These are phyloP conservation scores for Apogon talboti DNA, from an alignment of 2,797 vertebrate genomes.

Conservation along the genomic window DNA sequence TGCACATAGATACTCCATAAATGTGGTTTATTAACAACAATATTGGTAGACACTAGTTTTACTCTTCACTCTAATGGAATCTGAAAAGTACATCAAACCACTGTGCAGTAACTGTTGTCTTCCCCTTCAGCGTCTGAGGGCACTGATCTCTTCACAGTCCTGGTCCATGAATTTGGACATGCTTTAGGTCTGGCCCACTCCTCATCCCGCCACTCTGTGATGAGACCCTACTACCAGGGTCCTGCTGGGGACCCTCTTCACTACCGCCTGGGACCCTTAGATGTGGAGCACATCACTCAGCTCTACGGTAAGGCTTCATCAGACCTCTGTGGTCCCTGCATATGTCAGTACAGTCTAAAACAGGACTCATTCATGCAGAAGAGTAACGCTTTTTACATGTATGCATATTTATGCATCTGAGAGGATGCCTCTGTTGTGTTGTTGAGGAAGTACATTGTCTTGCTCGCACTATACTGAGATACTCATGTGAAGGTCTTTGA, in stretches of 20 bases:
- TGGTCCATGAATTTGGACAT: constrained; percentile 84
- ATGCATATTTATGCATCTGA: neutral
- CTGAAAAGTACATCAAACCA: no score
- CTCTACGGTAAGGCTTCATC: constrained; percentile 76
- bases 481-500: constrained; percentile 2
- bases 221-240: constrained; percentile 86
- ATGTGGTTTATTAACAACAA: no score
- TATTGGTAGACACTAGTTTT: no score
- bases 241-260: constrained; percentile 82
- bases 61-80: no score
- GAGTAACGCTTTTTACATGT: neutral
- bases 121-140: constrained; percentile 71
- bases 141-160: constrained; percentile 82
- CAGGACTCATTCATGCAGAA: no score
- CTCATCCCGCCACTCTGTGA: constrained; percentile 80
- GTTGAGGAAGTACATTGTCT: neutral
- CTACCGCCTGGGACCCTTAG: constrained; percentile 75
- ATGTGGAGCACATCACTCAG: constrained; percentile 76
- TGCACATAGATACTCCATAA: no score
- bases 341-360: neutral
- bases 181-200: constrained; percentile 83
- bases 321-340: neutral
- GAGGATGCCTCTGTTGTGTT: neutral
- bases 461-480: neutral
- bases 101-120: neutral